Evolutionary conservation across 2,113 vertebrate genomes (phyloP).

Genomic region (Poeciliopsis occidentalis): DNA sequence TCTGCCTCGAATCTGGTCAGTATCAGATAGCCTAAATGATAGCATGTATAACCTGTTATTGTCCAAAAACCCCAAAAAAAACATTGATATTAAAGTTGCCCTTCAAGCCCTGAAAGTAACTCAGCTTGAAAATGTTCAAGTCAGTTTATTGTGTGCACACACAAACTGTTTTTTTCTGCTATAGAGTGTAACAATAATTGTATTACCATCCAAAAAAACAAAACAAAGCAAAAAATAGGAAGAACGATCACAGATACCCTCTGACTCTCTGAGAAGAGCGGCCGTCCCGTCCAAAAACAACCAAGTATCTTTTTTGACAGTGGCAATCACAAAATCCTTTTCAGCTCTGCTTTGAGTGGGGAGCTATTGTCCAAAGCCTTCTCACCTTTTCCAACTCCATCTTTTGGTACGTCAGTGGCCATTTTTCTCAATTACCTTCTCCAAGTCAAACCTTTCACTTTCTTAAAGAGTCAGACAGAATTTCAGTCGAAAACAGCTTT

Average conservation of each 20-base stretch:
- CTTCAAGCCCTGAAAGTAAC: not conserved
- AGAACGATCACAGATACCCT: too few species aligned
- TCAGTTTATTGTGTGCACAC: not conserved
- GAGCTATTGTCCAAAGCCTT: not conserved
- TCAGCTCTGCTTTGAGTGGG: constrained; percentile 18
- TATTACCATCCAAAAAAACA: not conserved
- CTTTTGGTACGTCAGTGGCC: not conserved
- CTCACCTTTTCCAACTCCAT: constrained; percentile 2
- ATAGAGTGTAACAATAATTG: not conserved
- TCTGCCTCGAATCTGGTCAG: constrained; percentile 6
- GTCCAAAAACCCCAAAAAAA: not conserved
- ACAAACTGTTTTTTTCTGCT: not conserved
- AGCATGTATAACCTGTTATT: constrained; percentile 1
- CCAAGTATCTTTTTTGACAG: not conserved
- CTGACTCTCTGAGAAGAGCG: not conserved
- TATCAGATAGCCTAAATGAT: constrained; percentile 1
- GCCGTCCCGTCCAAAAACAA: not conserved
- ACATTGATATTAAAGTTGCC: not conserved
- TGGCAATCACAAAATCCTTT: constrained; percentile 19
- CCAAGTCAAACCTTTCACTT: not conserved
- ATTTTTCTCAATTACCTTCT: not conserved
- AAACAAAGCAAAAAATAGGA: not conserved
- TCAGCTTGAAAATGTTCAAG: not conserved
- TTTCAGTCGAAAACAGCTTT: not conserved
- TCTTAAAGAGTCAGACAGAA: not conserved